Base-by-base conservation (phyloP, 2,113 vertebrate genomes). In the Periophthalmus modestus region DNA sequence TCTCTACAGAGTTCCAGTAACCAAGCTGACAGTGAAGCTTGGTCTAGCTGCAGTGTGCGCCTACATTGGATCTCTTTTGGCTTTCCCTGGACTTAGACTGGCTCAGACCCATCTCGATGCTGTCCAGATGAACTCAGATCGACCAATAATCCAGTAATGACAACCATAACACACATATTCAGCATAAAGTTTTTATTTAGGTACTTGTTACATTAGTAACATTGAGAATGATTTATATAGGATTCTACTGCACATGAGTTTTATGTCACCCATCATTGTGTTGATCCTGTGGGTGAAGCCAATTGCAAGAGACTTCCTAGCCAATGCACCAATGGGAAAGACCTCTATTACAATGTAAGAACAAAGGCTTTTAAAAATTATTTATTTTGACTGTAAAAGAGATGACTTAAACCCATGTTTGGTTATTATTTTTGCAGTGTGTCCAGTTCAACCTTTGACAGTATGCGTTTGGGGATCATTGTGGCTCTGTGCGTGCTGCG, bases 81-180 rank as follows among this genome's bases (percentile, higher is more conserved):
- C 96, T 11, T 99, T 99, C 83, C 97, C 97, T 0, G 96, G 97
- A 52, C 94, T 99, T 76, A 94, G 97, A 16, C 82, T 99, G 92
- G 96, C 97, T 34, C 97, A 99, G 93, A 99, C 96, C 0, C 97
- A 99, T 82, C 88, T 96, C 0, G 97, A 98, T 0, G 95, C 97
- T 0, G 93, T 98, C 0, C 91, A 93, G 82, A 90, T 96, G 93
- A 94, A 95, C 0, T 90, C 93, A 0, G 90, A 92, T 74, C 92
- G 84, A 4, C 97, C 97, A 0, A 58, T 95, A 82, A 87, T 96
- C 33, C 96, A 97, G 97, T 97, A 89, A 55, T 2, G 9, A 21
- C 52, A 55, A 55, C 1, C 19, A 78, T 89, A 78, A 57, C 0
- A 19, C 5, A 66, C 15, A 13, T 1, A 28, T 68, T 62, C 14